Base-by-base conservation (phyloP, 2,797 vertebrate genomes). In the Notolepis coatsorum region DNA sequence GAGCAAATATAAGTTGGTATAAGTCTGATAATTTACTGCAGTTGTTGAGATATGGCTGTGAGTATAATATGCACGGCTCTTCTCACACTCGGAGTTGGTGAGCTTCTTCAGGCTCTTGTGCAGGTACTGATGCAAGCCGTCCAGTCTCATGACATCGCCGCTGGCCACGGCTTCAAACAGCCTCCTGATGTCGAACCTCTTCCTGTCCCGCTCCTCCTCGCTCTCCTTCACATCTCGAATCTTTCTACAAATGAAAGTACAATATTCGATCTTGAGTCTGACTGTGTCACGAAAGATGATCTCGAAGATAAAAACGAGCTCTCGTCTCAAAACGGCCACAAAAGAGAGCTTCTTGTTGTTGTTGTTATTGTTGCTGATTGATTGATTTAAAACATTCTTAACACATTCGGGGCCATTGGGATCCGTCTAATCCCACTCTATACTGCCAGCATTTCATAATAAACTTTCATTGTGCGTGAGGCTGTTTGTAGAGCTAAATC, bases 1-100 rank as follows among this genome's bases (percentile, higher is more conserved):
- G n/a, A n/a, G n/a, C n/a, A n/a, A n/a, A n/a, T n/a, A n/a, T n/a
- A n/a, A n/a, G n/a, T n/a, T n/a, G n/a, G n/a, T n/a, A n/a, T n/a
- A n/a, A n/a, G n/a, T n/a, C n/a, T n/a, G n/a, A 53, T 5, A 25
- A 1, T 50, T 2, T 38, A 57, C n/a, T 24, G 9, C 20, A 13
- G 5, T 3, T 31, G 52, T 24, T 73, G 71, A 31, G 21, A 23
- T 21, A 12, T 10, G 28, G 18, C n/a, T 10, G 18, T 51, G 45
- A 2, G 46, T n/a, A n/a, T n/a, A n/a, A n/a, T n/a, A n/a, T n/a
- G n/a, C 7, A 13, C 12, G 4, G 24, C 3, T 9, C 39, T 69
- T 12, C 89, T 87, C 80, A 94, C 93, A 94, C 56, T 82, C 31
- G n/a, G 78, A 52, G 84, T 92, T 82, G 0, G 88, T 88, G 57